Evolutionary conservation across 2,888 invertebrate genomes (phyloP).

Genomic region (Agriotes lineatus): DNA sequence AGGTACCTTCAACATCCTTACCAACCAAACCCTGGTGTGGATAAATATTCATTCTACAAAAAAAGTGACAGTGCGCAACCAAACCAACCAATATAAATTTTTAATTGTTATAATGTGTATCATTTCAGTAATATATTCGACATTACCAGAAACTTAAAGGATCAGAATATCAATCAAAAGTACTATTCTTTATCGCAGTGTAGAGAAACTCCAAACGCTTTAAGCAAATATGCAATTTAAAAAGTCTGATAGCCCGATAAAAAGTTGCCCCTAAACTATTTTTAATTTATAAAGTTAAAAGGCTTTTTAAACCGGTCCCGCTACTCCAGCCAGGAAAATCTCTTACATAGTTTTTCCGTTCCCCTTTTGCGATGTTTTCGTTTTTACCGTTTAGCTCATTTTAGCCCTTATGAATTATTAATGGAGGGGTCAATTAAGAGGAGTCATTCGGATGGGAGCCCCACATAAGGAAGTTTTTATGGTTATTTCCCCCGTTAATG

Average conservation of each 20-base stretch:
- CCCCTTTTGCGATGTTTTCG: constrained; percentile 27
- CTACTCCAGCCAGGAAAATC: constrained; percentile 23
- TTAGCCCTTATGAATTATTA: constrained; percentile 48
- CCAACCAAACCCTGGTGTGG: too few species aligned
- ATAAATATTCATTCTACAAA: too few species aligned
- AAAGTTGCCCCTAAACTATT: constrained; percentile 26
- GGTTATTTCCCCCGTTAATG: constrained; percentile 37
- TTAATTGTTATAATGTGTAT: too few species aligned
- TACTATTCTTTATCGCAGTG: too few species aligned
- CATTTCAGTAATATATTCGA: too few species aligned
- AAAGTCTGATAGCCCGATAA: constrained; percentile 10
- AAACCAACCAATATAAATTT: too few species aligned
- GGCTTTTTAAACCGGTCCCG: constrained; percentile 10
- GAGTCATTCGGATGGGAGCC: constrained; percentile 35
- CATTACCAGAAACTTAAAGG: too few species aligned
- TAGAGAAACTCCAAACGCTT: too few species aligned
- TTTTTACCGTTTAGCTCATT: constrained; percentile 43
- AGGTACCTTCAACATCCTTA: too few species aligned
- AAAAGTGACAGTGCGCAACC: too few species aligned
- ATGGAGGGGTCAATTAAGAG: constrained; percentile 46
- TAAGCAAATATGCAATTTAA: neutral
- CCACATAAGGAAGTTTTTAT: constrained; percentile 40
- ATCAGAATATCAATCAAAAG: too few species aligned
- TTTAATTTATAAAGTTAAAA: constrained; percentile 22
- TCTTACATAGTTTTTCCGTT: constrained; percentile 25